Percentiles rank a stretch among this genome's conserved stretches.
Conservation (phyloP, 1,140 invertebrate species). For the Schlechtendalia chinensis region DNA sequence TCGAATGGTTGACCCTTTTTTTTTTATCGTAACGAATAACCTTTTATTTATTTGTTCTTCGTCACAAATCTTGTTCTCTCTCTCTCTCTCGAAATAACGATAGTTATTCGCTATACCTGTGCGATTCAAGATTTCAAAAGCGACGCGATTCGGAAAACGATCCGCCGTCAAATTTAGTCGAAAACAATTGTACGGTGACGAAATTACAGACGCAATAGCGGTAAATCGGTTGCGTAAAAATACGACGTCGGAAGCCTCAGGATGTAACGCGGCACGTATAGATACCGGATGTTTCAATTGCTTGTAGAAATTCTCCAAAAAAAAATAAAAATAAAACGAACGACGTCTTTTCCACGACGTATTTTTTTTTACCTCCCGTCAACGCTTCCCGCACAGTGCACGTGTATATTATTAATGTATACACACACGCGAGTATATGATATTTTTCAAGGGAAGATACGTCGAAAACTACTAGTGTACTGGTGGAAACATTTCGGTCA, state of each 20-base stretch:
- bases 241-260: conserved; percentile 3
- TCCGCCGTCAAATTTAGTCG: neutral
- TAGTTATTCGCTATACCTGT: neutral
- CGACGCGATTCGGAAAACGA: neutral
- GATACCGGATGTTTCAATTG: conserved; percentile 20
- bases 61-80: neutral
- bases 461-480: too few relatives aligned
- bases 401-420: too few relatives aligned
- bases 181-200: neutral
- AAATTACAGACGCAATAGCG: neutral
- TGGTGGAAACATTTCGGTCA: too few relatives aligned
- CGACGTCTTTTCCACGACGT: neutral
- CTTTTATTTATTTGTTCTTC: conserved; percentile 2
- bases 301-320: neutral
- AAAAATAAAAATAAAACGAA: neutral
- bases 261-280: neutral
- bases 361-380: too few relatives aligned
- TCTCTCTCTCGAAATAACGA: conserved; percentile 18
- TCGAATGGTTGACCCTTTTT: conserved; percentile 21
- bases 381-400: too few relatives aligned
- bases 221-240: conserved; percentile 7
- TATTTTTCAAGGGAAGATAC: too few relatives aligned
- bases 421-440: too few relatives aligned
- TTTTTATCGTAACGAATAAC: conserved; percentile 4
- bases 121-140: neutral